Base-by-base conservation (phyloP, 2,113 vertebrate genomes). In the Caretta caretta region DNA sequence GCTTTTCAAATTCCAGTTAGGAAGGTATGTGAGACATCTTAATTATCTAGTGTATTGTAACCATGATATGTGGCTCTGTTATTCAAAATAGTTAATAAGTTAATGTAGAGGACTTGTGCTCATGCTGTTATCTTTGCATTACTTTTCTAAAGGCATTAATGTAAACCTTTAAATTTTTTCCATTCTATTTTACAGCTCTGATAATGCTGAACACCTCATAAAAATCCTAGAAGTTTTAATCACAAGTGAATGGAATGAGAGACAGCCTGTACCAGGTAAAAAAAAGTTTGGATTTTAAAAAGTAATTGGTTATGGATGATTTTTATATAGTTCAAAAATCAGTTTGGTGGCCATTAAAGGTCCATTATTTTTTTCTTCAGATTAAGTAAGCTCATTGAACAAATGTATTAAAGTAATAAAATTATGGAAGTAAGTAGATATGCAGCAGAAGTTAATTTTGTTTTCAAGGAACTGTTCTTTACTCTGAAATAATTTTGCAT, bases 211-310 rank as follows among this genome's bases (percentile, higher is more conserved):
- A 90, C 97, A 98, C 93, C 98, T 99, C 98, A 95, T 99, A 96
- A 99, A 99, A 98, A 99, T 99, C 83, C 94, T 99, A 38, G 99
- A 99, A 97, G 98, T 98, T 96, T 98, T 99, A 98, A 99, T 99
- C 97, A 98, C 98, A 96, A 99, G 99, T 25, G 99, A 99, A 98
- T 99, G 98, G 99, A 99, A 98, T 95, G 99, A 99, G 86, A 98
- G 96, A 97, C 99, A 99, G 95, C 98, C 99, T 19, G 99, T 99
- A 97, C 99, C 99, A 99, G 99, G 99, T 99, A 99, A 93, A 88
- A 56, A 79, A 90, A 69, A 78, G 24, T 35, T 90, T 90, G 42
- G 86, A 27, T 56, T 89, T 92, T 78, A 0, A 49, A 51, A 93
- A 69, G 6, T 84, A 87, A 16, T 5, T 27, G 54, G 25, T 2